Base-by-base conservation (phyloP, 2,797 vertebrate genomes). In the Fundulus diaphanus region DNA sequence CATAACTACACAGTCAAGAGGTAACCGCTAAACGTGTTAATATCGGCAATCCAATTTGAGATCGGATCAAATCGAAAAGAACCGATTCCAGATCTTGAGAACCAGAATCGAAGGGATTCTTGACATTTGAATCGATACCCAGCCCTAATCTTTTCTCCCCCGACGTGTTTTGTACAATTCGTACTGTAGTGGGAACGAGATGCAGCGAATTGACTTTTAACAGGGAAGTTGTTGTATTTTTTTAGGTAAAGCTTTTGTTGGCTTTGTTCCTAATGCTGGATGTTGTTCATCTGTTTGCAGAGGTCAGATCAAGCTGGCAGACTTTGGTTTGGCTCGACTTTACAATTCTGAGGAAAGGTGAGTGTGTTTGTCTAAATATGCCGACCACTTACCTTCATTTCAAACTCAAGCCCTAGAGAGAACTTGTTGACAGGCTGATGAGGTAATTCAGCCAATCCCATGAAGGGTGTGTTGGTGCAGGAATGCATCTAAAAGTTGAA, bases 291-390 rank as follows among this genome's bases (percentile, higher is more conserved):
- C 22, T 78, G 16, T 68, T 27, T 66, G 31, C 92, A 99, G 98
- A 88, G 98, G 98, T 72, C 98, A 98, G 89, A 99, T 99, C 92
- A 99, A 99, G 90, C 94, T 99, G 79, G 98, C 98, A 67, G 98
- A 99, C 93, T 99, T 99, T 88, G 98, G 98, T 89, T 95, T 99
- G 76, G 98, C 98, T 72, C 97, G 98, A 54, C 97, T 99, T 81
- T 99, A 99, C 94, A 99, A 95, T 91, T 99, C 98, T 0, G 98
- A 99, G 90, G 98, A 99, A 94, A 99, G 98, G 98, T 98, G 86
- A 96, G 95, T 74, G 0, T 4, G n/a, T 6, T 66, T 66, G 67
- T 51, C 1, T 2, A 29, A 12, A 5, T 44, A 15, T 29, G 24
- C n/a, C 0, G 9, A 33, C 5, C 27, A 13, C 7, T 24, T 15